These are phyloP conservation scores for Harpegnathos saltator DNA, from an alignment of 1,140 invertebrate species.

Conservation along the genomic window DNA sequence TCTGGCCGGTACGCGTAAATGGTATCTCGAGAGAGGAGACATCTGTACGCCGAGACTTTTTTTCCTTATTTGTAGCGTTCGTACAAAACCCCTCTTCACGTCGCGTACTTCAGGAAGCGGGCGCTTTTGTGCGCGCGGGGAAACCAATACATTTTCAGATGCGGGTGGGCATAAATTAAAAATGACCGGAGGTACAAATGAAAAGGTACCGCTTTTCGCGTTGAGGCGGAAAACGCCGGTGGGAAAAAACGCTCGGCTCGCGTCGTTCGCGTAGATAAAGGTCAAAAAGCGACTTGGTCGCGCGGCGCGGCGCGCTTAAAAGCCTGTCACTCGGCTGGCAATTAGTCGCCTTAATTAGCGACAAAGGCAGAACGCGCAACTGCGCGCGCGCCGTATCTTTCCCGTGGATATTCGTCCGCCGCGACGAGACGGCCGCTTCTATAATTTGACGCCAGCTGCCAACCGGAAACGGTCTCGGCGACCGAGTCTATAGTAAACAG, in stretches of 20 bases:
- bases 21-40: no score
- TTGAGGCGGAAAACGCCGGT: not conserved
- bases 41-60: no score
- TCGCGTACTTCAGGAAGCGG: no score
- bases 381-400: conserved; percentile 41
- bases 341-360: conserved; percentile 58
- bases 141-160: no score
- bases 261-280: not conserved
- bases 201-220: not conserved
- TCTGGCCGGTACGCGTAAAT: no score
- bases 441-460: conserved; percentile 71
- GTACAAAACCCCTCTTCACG: no score
- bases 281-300: conserved; percentile 29
- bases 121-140: no score
- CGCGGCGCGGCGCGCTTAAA: conserved; percentile 35
- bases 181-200: conserved; percentile 8
- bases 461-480: conserved; percentile 64
- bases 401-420: conserved; percentile 63
- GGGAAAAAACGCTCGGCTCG: not conserved
- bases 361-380: conserved; percentile 18
- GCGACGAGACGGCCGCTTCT: conserved; percentile 31
- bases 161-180: no score
- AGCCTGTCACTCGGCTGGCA: conserved; percentile 21
- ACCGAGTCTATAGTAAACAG: conserved; percentile 60
- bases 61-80: no score